A percentile compares a stretch with the other conserved stretches of the same genome.
Conservation (phyloP, 2,113 vertebrate genomes). For the Myotis yumanensis region DNA sequence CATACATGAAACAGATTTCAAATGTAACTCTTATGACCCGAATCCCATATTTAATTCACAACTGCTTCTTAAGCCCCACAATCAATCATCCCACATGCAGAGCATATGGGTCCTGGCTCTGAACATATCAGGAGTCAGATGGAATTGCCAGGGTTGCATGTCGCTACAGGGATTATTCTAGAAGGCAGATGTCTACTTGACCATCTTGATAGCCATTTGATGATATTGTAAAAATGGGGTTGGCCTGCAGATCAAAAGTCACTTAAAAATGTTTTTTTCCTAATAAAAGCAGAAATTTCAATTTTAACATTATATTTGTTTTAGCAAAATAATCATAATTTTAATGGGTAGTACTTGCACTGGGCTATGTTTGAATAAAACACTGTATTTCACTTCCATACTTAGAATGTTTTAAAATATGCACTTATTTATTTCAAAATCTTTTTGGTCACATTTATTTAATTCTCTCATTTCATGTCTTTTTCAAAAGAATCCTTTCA, state of each 20-base stretch:
- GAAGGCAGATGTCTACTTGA: conserved; percentile 64
- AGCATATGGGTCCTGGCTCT: conserved; percentile 65
- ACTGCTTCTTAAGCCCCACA: conserved; percentile 59
- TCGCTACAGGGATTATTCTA: conserved; percentile 48
- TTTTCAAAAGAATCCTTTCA: not conserved
- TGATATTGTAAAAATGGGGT: not conserved
- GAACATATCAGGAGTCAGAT: conserved; percentile 56
- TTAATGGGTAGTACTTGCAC: not conserved
- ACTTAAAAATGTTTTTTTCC: conserved; percentile 30
- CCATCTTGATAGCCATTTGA: conserved; percentile 30
- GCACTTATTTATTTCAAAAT: conserved; percentile 45
- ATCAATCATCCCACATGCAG: conserved; percentile 63
- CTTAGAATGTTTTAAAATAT: conserved; percentile 3
- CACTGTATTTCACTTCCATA: not conserved
- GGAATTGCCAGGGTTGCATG: conserved; percentile 60
- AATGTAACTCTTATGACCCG: conserved; percentile 48
- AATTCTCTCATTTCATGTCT: not conserved
- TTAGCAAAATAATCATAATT: not conserved
- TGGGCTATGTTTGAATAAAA: not conserved
- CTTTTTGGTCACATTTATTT: not conserved
- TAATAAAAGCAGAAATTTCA: not conserved
- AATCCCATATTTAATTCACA: conserved; percentile 66
- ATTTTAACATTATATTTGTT: not conserved
- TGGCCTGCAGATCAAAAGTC: conserved; percentile 26
- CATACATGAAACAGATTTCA: conserved; percentile 35